Base-by-base conservation (phyloP, 2,113 vertebrate species). In the Donacobius atricapilla region DNA sequence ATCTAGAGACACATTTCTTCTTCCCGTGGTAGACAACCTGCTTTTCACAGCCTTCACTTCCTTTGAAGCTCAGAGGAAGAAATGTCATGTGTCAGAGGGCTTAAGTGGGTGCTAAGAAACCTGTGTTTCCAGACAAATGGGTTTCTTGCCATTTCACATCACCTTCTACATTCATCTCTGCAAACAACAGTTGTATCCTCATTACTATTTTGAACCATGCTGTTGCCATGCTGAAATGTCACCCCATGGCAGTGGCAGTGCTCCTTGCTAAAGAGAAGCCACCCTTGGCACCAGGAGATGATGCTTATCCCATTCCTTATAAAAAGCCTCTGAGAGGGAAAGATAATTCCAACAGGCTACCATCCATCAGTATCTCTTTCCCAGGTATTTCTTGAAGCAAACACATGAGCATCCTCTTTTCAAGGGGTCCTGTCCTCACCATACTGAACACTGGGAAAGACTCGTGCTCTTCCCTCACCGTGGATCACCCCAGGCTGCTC, bases 381-480 rank as follows among this genome's bases (percentile, higher is more conserved):
- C 51, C 24, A 45, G 60, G 9, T 19, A 18, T 44, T 71, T 76
- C 58, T 19, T 45, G 35, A 73, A 69, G 76, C 31, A 61, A 81
- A 66, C 18, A 12, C 3, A 13, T 0, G 3, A 28, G n/a, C 18
- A 40, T 25, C 51, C 47, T 45, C 27, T 51, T 71, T 60, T 30
- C 11, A 31, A 10, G 45, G 19, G 6, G 3, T 48, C 17, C 20
- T 48, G 42, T 39, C 42, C 80, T 88, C 76, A 44, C 8, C 11
- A 1, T 0, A 6, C 6, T 2, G 1, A 31, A 2, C 69, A 4
- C 30, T 11, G 15, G n/a, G 39, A 42, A 19, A 30, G 17, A 2
- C 8, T 51, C 5, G 0, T 31, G 58, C 42, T 75, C 69, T 44
- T 65, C 24, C 48, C 24, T 45, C n/a, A 3, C 8, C 0, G 0